phyloP scores from a whole-genome alignment of 1,140 invertebrate genomes.

The Drosophila novamexicana region DNA sequence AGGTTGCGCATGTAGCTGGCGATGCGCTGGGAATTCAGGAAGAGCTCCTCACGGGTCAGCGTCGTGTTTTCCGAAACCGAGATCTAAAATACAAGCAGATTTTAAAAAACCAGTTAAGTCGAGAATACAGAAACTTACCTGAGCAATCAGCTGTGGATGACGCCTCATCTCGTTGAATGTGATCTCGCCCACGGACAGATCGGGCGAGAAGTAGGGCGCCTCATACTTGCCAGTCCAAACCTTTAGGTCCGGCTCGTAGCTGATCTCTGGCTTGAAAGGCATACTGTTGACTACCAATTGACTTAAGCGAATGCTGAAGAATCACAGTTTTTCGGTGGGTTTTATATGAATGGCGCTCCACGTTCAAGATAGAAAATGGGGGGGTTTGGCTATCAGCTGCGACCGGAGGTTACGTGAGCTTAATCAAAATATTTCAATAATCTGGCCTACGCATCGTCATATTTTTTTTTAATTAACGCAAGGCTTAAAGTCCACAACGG shows the following conservation, averaged over 20 bases:
- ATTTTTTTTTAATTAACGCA: conserved; percentile 11
- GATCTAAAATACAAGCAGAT: conserved; percentile 9
- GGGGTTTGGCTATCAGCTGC: not conserved
- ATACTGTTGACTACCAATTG: conserved; percentile 12
- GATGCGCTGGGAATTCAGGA: conserved; percentile 35
- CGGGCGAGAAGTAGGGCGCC: conserved; percentile 12
- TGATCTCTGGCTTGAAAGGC: conserved; percentile 28
- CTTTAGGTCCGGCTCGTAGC: conserved; percentile 27
- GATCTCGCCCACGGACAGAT: conserved; percentile 46
- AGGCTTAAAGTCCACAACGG: not conserved
- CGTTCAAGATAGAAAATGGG: no score
- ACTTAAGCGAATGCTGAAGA: conserved; percentile 15
- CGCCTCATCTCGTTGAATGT: conserved; percentile 47
- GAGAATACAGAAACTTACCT: conserved; percentile 1
- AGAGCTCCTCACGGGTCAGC: conserved; percentile 39
- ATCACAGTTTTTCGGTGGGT: not conserved
- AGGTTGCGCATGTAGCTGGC: conserved; percentile 35
- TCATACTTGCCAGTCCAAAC: conserved; percentile 36
- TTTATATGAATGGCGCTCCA: conserved; percentile 15
- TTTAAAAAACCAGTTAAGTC: not conserved
- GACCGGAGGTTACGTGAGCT: conserved; percentile 4
- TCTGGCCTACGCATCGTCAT: not conserved
- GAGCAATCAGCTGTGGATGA: conserved; percentile 43
- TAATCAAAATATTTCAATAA: conserved; percentile 28
- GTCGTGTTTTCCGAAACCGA: conserved; percentile 39